Evolutionary conservation across 2,797 vertebrate genomes (phyloP).

Genomic region (Oryzias sinensis): DNA sequence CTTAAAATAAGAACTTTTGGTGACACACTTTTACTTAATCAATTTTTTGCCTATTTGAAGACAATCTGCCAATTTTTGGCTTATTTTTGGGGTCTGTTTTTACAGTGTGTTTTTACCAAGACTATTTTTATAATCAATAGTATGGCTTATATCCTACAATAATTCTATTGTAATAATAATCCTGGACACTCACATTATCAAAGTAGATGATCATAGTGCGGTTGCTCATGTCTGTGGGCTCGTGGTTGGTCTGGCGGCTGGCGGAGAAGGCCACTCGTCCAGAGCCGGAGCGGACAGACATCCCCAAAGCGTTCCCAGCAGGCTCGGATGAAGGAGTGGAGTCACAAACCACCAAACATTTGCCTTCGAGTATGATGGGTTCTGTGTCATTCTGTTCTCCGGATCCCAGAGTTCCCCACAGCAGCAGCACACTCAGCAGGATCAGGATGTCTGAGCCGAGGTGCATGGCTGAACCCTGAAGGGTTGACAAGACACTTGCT

Average conservation of each 20-base stretch:
- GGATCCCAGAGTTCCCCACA: conserved; percentile 57
- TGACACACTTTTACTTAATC: too few relatives aligned
- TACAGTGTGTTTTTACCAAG: too few relatives aligned
- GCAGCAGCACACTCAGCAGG: conserved; percentile 55
- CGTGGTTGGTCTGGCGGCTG: conserved; percentile 82
- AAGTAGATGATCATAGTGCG: conserved; percentile 85
- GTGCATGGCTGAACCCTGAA: conserved; percentile 48
- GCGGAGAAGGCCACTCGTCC: conserved; percentile 81
- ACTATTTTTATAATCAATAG: too few relatives aligned
- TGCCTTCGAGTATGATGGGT: conserved; percentile 82
- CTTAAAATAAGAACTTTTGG: too few relatives aligned
- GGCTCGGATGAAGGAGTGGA: conserved; percentile 80
- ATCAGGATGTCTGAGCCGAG: conserved; percentile 40
- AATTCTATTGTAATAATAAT: too few relatives aligned
- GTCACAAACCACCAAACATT: conserved; percentile 83
- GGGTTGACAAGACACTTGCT: conserved; percentile 12
- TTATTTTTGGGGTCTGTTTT: too few relatives aligned
- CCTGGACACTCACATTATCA: conserved; percentile 73
- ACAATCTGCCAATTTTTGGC: too few relatives aligned
- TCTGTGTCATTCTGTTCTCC: conserved; percentile 82
- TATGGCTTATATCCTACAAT: too few relatives aligned
- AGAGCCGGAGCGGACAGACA: conserved; percentile 80
- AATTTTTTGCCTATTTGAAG: too few relatives aligned
- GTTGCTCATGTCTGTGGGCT: conserved; percentile 84
- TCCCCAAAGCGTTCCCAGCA: conserved; percentile 75